Evolutionary conservation across 1,140 invertebrate genomes (phyloP), one percentile per base, ranked within the genome.

Genomic region (Pollicipes pollicipes): DNA sequence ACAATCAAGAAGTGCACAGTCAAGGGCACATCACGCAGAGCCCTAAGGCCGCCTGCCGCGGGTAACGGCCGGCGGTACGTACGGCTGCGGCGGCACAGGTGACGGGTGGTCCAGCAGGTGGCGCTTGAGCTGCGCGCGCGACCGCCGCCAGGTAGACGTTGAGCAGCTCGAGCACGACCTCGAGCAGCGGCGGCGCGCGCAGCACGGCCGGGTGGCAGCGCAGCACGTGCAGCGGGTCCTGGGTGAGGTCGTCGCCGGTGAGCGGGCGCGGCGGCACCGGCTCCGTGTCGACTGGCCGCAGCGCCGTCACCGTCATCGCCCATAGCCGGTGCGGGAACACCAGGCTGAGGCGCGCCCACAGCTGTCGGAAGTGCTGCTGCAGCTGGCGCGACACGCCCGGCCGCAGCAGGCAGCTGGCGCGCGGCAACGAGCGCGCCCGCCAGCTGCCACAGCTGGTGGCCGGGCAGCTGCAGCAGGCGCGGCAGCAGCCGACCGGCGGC

Each of bases 191-290:
- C 0, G 93, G 64, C 69, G 72, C 68, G 73, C 73, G 72, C 28
- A 70, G 37, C 64, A 63, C 71, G 35, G 89, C 81, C 30, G 88
- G 84, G 76, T 95, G 91, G 80, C 94, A 96, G 72, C 93, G 83
- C 69, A 97, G 81, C 30, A 96, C 91, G 84, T 94, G 89, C 68
- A 96, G 81, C n/a, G 93, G 93, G 79, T 96, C 92, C n/a, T 92
- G 81, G 64, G 91, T 84, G 63, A 92, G 85, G 77, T 92, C 90
- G 79, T 94, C 89, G 79, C 93, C 89, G 0, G 87, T 89, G 24
- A 78, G 77, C 31, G 76, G 68, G 24, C 68, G 69, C 68, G 71
- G 24, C 71, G 45, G 24, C 72, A 71, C 73, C 82, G 81, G 30
- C 82, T 81, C 73, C 85, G 83, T 63, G 63, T 75, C 73, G 21